phyloP scores from a whole-genome alignment of 2,888 invertebrate genomes.

The Strigamia transsilvanica region DNA sequence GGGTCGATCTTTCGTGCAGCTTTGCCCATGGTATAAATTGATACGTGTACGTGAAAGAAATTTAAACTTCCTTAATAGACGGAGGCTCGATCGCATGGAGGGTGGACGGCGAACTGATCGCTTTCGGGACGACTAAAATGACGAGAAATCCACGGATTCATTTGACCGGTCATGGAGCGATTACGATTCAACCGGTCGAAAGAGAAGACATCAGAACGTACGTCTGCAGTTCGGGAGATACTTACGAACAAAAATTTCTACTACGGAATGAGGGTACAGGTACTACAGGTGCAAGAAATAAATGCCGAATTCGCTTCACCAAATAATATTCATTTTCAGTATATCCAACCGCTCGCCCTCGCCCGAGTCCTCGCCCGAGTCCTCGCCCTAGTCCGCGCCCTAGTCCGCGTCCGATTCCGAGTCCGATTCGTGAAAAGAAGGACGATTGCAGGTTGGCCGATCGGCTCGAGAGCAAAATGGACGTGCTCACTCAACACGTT shows the following conservation, averaged over 20 bases:
- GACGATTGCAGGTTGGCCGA: background rate
- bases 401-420: no score
- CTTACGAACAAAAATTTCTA: background rate
- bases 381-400: background rate
- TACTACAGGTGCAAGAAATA: background rate
- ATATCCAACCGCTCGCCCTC: background rate
- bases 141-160: background rate
- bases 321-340: background rate
- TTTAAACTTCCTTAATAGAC: no score
- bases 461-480: background rate
- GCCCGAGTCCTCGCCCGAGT: background rate
- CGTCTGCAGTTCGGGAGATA: background rate
- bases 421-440: no score
- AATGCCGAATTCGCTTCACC: no score
- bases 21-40: background rate
- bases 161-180: background rate
- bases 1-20: background rate
- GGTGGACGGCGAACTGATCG: slow-evolving; percentile 31
- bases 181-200: slow-evolving; percentile 8
- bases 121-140: background rate
- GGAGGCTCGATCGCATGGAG: background rate
- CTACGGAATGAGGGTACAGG: background rate
- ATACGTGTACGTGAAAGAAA: no score
- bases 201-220: background rate
- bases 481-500: background rate